Evolutionary conservation across 2,888 invertebrate genomes (phyloP).

Genomic region (Meliscaeva auricollis): DNA sequence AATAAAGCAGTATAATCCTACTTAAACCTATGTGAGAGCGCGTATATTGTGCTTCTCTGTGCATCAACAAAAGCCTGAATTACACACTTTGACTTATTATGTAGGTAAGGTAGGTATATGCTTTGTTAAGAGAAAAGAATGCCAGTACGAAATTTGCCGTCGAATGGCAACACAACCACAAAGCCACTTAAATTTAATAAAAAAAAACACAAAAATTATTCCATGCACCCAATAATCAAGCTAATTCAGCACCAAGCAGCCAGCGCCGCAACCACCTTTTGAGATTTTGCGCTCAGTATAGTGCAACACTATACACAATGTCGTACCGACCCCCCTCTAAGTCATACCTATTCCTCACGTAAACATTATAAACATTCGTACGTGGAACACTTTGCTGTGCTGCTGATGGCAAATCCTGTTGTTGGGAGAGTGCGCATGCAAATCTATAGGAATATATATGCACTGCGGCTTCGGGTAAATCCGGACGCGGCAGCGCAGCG

Average conservation of each 20-base stretch:
- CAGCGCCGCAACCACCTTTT: conserved; percentile 43
- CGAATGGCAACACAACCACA: conserved; percentile 66
- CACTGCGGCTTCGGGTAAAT: conserved; percentile 36
- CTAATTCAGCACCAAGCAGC: conserved; percentile 66
- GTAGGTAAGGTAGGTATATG: not conserved
- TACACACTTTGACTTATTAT: conserved; percentile 35
- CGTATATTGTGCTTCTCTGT: not conserved
- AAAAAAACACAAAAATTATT: conserved; percentile 29
- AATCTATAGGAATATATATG: conserved; percentile 20
- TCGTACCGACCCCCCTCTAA: conserved; percentile 25
- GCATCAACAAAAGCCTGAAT: conserved; percentile 38
- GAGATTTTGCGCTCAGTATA: conserved; percentile 4
- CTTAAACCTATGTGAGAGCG: not conserved
- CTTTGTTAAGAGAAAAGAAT: conserved; percentile 13
- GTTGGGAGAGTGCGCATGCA: conserved; percentile 68
- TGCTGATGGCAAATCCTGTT: conserved; percentile 45
- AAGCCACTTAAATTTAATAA: conserved; percentile 57
- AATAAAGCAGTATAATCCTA: conserved; percentile 59
- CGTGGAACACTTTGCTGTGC: conserved; percentile 45
- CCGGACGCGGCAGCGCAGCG: conserved; percentile 55
- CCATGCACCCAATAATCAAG: conserved; percentile 75
- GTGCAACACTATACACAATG: not conserved
- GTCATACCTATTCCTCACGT: conserved; percentile 40
- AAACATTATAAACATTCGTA: conserved; percentile 61
- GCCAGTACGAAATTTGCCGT: conserved; percentile 37